Percentiles rank a stretch among this genome's conserved stretches.
Conservation (phyloP, 2,113 vertebrate genomes). For the Sula dactylatra region DNA sequence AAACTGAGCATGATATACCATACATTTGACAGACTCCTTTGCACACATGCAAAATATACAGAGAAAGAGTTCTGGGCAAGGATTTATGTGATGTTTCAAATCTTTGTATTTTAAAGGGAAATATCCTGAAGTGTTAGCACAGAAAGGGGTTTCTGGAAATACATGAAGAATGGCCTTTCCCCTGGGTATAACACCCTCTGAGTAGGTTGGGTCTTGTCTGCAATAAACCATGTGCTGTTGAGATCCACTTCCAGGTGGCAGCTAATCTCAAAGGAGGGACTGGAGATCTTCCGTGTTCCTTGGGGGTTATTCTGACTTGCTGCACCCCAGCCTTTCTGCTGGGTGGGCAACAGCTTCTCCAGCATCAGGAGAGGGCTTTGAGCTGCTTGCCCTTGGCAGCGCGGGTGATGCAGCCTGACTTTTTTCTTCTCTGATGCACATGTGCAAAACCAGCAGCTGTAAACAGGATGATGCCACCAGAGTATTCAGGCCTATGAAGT, state of each 20-base stretch:
- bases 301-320: not conserved
- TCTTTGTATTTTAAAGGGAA: not conserved
- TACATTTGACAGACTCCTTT: not conserved
- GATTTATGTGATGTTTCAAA: not conserved
- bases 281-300: rapidly evolving
- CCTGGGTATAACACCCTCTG: not conserved
- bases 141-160: not conserved
- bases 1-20: not conserved
- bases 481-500: not conserved
- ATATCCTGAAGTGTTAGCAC: not conserved
- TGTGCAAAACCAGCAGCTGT: not conserved
- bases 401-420: not conserved
- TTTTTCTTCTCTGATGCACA: not conserved
- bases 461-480: not conserved
- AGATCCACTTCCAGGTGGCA: not conserved
- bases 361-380: not conserved
- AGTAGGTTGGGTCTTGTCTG: not conserved
- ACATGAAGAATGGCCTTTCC: not conserved
- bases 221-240: not conserved
- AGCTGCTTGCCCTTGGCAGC: not conserved
- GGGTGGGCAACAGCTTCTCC: not conserved
- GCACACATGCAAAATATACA: rapidly evolving
- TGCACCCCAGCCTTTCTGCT: not conserved
- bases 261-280: not conserved
- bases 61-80: not conserved